These are phyloP conservation scores for Esox masquinongy DNA, from an alignment of 2,797 vertebrate species.

Conservation along the genomic window DNA sequence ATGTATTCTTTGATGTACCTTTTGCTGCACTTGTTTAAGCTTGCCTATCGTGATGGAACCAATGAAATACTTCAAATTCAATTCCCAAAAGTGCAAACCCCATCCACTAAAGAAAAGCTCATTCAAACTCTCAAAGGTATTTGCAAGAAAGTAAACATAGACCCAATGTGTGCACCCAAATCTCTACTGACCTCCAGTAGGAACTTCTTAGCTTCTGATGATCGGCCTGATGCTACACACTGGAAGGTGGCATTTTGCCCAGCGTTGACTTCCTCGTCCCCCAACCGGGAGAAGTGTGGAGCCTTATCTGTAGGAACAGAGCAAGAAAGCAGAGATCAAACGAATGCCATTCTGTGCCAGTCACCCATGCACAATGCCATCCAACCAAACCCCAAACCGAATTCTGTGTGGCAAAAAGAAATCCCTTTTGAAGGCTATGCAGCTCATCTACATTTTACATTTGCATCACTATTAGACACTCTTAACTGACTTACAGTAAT, in stretches of 20 bases:
- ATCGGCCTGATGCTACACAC: slow-evolving; percentile 89
- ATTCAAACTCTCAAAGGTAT: background rate
- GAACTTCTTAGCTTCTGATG: slow-evolving; percentile 86
- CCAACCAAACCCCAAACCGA: slow-evolving; percentile 10
- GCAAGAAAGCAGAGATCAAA: slow-evolving; percentile 38
- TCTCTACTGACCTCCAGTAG: slow-evolving; percentile 87
- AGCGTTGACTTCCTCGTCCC: slow-evolving; percentile 94
- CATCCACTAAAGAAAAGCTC: background rate
- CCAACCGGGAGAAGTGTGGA: slow-evolving; percentile 93
- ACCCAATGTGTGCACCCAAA: background rate
- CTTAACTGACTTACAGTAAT: too few relatives aligned
- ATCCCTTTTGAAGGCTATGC: background rate
- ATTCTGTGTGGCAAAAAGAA: too few relatives aligned
- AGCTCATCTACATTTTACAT: background rate
- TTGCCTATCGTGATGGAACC: background rate
- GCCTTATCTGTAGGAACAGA: slow-evolving; percentile 83
- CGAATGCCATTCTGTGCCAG: slow-evolving; percentile 45
- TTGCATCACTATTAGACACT: too few relatives aligned
- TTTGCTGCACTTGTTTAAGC: background rate
- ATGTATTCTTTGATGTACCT: background rate
- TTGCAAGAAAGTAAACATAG: background rate
- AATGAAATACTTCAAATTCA: background rate
- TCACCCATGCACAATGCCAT: slow-evolving; percentile 28
- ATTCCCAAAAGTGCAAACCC: background rate
- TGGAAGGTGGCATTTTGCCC: slow-evolving; percentile 96